Base-by-base conservation (phyloP, 2,888 invertebrate genomes). In the Alentia gelatinosa region DNA sequence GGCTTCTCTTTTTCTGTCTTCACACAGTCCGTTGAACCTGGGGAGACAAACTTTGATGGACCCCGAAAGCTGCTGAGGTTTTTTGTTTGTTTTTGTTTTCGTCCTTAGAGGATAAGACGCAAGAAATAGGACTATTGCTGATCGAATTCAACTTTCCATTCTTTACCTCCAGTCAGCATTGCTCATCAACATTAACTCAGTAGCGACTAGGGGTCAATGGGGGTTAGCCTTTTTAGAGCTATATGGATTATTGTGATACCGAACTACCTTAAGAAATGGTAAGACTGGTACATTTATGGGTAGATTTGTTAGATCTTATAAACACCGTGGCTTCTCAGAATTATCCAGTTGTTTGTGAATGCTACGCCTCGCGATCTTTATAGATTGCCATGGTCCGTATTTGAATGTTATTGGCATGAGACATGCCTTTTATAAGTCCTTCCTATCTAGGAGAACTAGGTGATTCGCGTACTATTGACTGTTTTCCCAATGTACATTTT, bases 241-340 rank as follows among this genome's bases (percentile, higher is more conserved):
- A 79, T 79, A 79, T n/a, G n/a, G n/a, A 35, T 39, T 39, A 79
- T 79, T 79, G 79, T 79, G 79, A 79, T 79, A 79, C 37, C 39
- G 35, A 79, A 35, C 4, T 79, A 79, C 1, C 37, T 79, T 5
- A n/a, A n/a, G n/a, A n/a, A n/a, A n/a, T n/a, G n/a, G n/a, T n/a
- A n/a, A n/a, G n/a, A 74, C 7, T n/a, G 37, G 23, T 5, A 19
- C 39, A 15, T 37, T 33, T 4, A 79, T 79, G 12, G 26, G 39
- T 15, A 79, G 30, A 12, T 68, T 26, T 30, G 15, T 68, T 5
- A 30, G 68, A 26, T 30, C n/a, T 68, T 30, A 3, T 68, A 26
- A 30, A 26, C 4, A 30, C 26, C 30, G 26, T 26, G 30, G 26
- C 15, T 3, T 26, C n/a, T 4, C 33, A 30, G n/a, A n/a, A 30